phyloP scores from a whole-genome alignment of 2,888 invertebrate genomes.

The Drosophila buzzatii region DNA sequence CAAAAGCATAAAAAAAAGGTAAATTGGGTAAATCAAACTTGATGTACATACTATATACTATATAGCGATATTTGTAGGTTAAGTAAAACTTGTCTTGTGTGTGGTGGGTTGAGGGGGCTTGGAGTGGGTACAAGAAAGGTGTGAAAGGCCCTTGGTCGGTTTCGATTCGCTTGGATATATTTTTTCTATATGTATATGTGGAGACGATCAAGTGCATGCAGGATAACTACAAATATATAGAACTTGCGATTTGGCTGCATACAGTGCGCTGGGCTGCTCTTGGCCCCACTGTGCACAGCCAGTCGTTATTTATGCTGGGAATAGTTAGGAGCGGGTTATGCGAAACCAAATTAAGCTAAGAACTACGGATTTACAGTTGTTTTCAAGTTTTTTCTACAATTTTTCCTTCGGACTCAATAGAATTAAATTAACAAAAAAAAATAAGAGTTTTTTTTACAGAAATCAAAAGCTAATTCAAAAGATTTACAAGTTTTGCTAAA shows the following conservation, averaged over 20 bases:
- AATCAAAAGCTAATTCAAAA: constrained; percentile 65
- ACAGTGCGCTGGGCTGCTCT: constrained; percentile 13
- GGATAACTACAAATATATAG: constrained; percentile 26
- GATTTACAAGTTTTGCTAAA: constrained; percentile 28
- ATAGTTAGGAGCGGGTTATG: constrained; percentile 55
- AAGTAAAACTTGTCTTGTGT: constrained; percentile 16
- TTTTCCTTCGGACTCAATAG: constrained; percentile 35
- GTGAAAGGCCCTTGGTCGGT: constrained; percentile 14
- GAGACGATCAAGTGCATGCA: constrained; percentile 51
- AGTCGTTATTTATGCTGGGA: constrained; percentile 36
- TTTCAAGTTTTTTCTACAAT: constrained; percentile 42
- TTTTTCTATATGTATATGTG: neutral
- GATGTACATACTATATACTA: constrained; percentile 29
- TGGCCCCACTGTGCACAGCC: constrained; percentile 26
- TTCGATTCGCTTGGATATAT: constrained; percentile 4
- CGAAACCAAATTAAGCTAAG: constrained; percentile 60
- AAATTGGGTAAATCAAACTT: constrained; percentile 48
- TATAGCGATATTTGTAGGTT: neutral
- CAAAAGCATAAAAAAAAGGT: constrained; percentile 70
- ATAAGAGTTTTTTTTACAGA: constrained; percentile 38
- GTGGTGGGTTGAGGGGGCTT: neutral
- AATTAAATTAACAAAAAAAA: constrained; percentile 37
- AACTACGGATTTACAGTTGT: constrained; percentile 48
- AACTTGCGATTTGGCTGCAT: constrained; percentile 5
- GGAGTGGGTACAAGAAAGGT: neutral